Evolutionary conservation across 2,797 vertebrate genomes (phyloP).

Genomic region (Salarias fasciatus): DNA sequence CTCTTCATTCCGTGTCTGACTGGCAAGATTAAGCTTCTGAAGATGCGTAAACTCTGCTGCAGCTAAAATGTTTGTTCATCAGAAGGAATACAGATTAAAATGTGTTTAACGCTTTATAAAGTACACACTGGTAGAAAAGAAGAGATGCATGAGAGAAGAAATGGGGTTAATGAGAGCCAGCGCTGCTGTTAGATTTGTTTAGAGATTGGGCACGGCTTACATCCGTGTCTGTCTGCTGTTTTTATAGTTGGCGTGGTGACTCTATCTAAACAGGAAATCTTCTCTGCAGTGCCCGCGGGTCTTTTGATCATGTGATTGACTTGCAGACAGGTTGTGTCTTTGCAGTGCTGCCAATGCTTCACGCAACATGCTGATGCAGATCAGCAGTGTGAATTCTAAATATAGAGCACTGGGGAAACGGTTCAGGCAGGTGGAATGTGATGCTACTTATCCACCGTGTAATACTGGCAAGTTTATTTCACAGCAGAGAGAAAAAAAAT

Average conservation of each 20-base stretch:
- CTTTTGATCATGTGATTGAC: constrained; percentile 17
- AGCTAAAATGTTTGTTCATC: constrained; percentile 34
- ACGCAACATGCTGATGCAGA: neutral
- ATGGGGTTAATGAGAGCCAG: too few relatives aligned
- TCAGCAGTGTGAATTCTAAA: neutral
- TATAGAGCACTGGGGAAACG: neutral
- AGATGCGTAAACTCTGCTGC: neutral
- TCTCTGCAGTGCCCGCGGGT: neutral
- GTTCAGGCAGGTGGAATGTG: too few relatives aligned
- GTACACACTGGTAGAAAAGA: neutral
- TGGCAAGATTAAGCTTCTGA: constrained; percentile 13
- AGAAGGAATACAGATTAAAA: constrained; percentile 6
- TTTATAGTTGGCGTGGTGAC: neutral
- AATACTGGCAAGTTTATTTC: too few relatives aligned
- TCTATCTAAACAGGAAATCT: constrained; percentile 25
- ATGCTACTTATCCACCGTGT: too few relatives aligned
- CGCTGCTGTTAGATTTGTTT: constrained; percentile 8
- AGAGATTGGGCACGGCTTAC: neutral
- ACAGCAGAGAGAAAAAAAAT: too few relatives aligned
- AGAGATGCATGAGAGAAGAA: too few relatives aligned
- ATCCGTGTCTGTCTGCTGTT: constrained; percentile 8
- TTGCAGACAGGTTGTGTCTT: neutral
- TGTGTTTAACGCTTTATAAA: too few relatives aligned
- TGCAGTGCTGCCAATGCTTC: constrained; percentile 13
- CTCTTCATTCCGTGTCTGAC: constrained; percentile 16